phyloP scores from a whole-genome alignment of 1,140 invertebrate species.

The Zaprionus ornatus region DNA sequence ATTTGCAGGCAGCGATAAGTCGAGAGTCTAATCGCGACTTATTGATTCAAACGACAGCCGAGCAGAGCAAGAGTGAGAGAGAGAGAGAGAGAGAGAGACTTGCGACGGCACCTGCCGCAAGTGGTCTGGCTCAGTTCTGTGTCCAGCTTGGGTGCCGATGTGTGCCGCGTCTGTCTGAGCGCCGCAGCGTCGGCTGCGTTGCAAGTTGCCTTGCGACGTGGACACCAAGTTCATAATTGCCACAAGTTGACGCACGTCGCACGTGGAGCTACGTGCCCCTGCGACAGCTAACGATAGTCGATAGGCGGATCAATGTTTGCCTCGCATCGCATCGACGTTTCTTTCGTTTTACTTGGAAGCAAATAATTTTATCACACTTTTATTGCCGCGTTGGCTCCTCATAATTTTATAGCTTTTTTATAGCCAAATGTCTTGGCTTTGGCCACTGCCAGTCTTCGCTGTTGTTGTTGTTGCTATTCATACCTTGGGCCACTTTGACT shows the following conservation, averaged over 20 bases:
- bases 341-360: constrained; percentile 44
- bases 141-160: constrained; percentile 59
- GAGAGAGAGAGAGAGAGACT: too few species aligned
- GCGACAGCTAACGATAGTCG: not conserved
- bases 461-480: constrained; percentile 32
- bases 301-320: constrained; percentile 14
- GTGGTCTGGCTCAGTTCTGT: constrained; percentile 8
- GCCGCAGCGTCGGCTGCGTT: constrained; percentile 45
- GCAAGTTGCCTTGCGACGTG: constrained; percentile 48
- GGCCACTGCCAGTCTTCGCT: constrained; percentile 17
- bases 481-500: constrained; percentile 70
- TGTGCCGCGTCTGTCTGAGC: constrained; percentile 22
- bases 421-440: constrained; percentile 57
- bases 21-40: constrained; percentile 52
- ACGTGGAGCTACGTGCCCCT: constrained; percentile 70
- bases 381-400: constrained; percentile 42
- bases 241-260: constrained; percentile 74
- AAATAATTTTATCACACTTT: constrained; percentile 65
- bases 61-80: not conserved
- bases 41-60: constrained; percentile 57
- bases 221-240: constrained; percentile 75
- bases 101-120: constrained; percentile 29
- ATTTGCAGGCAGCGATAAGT: constrained; percentile 66
- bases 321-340: not conserved
- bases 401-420: constrained; percentile 61